phyloP scores from a whole-genome alignment of 2,888 invertebrate genomes.

The Embidobia sp. region DNA sequence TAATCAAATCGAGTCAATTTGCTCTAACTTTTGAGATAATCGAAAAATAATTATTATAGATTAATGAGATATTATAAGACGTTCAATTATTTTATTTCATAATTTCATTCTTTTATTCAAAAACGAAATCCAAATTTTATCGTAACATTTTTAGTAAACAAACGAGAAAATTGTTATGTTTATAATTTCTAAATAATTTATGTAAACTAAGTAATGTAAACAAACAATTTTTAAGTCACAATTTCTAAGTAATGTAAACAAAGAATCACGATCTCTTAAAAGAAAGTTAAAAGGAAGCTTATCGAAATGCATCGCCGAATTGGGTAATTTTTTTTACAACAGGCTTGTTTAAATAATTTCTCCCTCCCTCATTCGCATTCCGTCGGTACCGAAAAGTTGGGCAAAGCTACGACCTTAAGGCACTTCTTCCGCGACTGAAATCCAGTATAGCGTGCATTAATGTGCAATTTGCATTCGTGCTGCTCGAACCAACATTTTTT shows the following conservation, averaged over 20 bases:
- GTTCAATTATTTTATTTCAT: conserved; percentile 34
- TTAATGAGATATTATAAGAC: conserved; percentile 39
- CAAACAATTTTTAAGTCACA: too few relatives aligned
- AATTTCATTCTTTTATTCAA: too few relatives aligned
- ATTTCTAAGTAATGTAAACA: too few relatives aligned
- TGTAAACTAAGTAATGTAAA: too few relatives aligned
- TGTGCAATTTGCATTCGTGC: conserved; percentile 64
- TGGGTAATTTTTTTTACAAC: conserved; percentile 25
- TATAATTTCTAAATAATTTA: too few relatives aligned
- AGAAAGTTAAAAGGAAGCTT: too few relatives aligned
- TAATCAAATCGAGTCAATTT: conserved; percentile 43
- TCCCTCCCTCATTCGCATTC: conserved; percentile 50
- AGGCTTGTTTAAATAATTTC: conserved; percentile 29
- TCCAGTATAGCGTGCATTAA: conserved; percentile 57
- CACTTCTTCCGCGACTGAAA: conserved; percentile 49
- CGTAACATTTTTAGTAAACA: too few relatives aligned
- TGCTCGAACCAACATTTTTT: conserved; percentile 54
- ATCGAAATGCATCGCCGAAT: too few relatives aligned
- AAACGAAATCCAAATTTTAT: too few relatives aligned
- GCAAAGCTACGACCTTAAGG: conserved; percentile 31
- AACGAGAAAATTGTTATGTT: too few relatives aligned
- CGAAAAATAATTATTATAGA: conserved; percentile 29
- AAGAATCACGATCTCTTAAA: too few relatives aligned
- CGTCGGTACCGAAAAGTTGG: conserved; percentile 37
- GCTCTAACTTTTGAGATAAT: conserved; percentile 24